Evolutionary conservation across 2,797 vertebrate genomes (phyloP), one percentile per base, ranked within the genome.

Genomic region (Acrocephalus scirpaceus): DNA sequence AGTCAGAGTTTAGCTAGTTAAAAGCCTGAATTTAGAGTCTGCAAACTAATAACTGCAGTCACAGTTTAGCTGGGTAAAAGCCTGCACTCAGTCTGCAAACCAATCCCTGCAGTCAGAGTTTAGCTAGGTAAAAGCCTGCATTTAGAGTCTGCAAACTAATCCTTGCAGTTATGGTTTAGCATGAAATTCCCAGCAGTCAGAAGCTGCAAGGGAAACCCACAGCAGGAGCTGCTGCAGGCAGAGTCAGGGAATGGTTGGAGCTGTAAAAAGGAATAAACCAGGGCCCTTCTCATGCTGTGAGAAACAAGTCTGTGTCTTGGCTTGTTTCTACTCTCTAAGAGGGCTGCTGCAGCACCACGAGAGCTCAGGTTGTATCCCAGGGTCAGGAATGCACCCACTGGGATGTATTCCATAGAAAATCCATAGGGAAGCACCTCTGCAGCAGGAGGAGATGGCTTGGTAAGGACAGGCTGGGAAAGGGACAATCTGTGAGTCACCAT

Each of bases 361-460:
- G 27, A 74, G 79, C 48, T 34, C 64, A 61, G 57, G 5, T n/a
- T 16, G 76, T 50, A 38, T 2, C 29, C 16, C 25, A 42, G 22
- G 57, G 11, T 45, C 38, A 40, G 67, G 44, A 47, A 48, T 5
- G 27, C 44, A 7, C 17, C 34, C 57, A 16, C 42, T 3, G 30
- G 45, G 23, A 8, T 40, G 6, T 2, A 8, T 1, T 18, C 25
- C 42, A 45, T 7, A 3, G 38, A 17, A 30, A 2, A 1, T n/a
- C 10, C 9, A 5, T 0, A 17, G 44, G 42, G 65, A 50, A 50
- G 20, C 3, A 10, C 0, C 5, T 12, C 21, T 30, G 54, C 21
- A 32, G 82, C 47, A 48, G 29, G 18, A 56, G 45, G 50, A 51
- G 42, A 50, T 0, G 11, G 86, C 7, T 87, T 15, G 13, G 19